These are phyloP conservation scores for Columbina picui DNA, from an alignment of 2,113 vertebrate genomes.

Conservation along the genomic window DNA sequence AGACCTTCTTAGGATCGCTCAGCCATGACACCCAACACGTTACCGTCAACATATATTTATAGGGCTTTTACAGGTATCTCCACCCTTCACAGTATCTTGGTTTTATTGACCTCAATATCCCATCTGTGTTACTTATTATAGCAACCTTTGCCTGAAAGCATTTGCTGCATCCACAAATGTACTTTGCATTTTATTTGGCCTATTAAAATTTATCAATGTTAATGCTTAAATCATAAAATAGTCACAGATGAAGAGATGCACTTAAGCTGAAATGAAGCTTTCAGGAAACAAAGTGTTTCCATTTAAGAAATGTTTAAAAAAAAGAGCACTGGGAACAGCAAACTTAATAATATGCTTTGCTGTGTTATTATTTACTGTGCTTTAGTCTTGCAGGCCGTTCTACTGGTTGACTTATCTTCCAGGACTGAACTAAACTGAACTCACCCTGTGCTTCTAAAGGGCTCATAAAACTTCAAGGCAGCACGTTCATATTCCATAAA, in stretches of 20 bases:
- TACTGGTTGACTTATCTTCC: neutral
- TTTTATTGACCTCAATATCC: neutral
- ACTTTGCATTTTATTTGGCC: neutral
- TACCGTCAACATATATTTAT: neutral
- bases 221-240: neutral
- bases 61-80: neutral
- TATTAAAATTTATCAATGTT: neutral
- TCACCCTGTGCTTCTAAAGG: neutral
- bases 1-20: neutral
- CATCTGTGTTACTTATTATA: neutral
- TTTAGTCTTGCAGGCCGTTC: neutral
- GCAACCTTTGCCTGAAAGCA: neutral
- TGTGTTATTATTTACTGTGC: neutral
- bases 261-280: neutral
- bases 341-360: neutral
- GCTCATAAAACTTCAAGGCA: constrained; percentile 4
- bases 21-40: fast-evolving
- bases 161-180: neutral
- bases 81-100: neutral
- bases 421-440: neutral
- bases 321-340: neutral
- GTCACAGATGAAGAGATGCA: neutral
- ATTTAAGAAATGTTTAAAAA: neutral
- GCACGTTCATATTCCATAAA: neutral
- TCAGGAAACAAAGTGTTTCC: neutral